Conservation (phyloP, 2,888 invertebrate species). For the Habroteleia sp. region DNA sequence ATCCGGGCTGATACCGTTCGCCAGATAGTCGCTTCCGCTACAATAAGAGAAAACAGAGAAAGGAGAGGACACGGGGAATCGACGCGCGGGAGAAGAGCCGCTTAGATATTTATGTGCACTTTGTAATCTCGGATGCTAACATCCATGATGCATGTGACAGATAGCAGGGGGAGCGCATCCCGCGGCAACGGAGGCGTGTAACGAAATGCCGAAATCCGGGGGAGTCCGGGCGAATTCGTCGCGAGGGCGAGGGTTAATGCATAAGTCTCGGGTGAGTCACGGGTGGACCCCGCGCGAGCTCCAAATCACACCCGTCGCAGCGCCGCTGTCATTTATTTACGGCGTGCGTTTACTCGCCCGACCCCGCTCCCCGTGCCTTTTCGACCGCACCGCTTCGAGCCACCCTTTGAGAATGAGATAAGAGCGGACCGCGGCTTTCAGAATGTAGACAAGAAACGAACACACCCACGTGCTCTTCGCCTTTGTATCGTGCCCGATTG, state of each 20-base stretch:
- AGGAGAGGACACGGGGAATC: slow-evolving; percentile 4
- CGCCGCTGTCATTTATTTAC: slow-evolving; percentile 62
- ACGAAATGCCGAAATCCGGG: slow-evolving; percentile 55
- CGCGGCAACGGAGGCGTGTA: slow-evolving; percentile 42
- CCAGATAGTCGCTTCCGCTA: slow-evolving; percentile 53
- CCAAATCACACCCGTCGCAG: slow-evolving; percentile 64
- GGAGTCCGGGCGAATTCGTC: slow-evolving; percentile 5
- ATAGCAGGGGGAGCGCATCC: slow-evolving; percentile 45
- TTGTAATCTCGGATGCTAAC: slow-evolving; percentile 64
- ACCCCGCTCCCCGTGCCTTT: slow-evolving; percentile 14
- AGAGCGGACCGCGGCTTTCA: slow-evolving; percentile 38
- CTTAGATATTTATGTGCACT: slow-evolving; percentile 64
- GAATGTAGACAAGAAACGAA: slow-evolving; percentile 38
- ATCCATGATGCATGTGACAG: slow-evolving; percentile 64
- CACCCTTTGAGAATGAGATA: slow-evolving; percentile 58
- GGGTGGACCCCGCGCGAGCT: slow-evolving; percentile 27
- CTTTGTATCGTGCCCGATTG: slow-evolving; percentile 5
- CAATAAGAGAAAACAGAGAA: slow-evolving; percentile 17
- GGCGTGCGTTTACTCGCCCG: slow-evolving; percentile 24
- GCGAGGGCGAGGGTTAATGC: slow-evolving; percentile 61
- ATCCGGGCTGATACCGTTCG: slow-evolving; percentile 52
- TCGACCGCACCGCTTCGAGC: slow-evolving; percentile 4
- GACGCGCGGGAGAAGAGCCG: slow-evolving; percentile 17
- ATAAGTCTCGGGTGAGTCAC: slow-evolving; percentile 61
- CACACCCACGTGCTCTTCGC: slow-evolving; percentile 46